phyloP scores from a whole-genome alignment of 2,797 vertebrate genomes.

The Sitta carolinensis region DNA sequence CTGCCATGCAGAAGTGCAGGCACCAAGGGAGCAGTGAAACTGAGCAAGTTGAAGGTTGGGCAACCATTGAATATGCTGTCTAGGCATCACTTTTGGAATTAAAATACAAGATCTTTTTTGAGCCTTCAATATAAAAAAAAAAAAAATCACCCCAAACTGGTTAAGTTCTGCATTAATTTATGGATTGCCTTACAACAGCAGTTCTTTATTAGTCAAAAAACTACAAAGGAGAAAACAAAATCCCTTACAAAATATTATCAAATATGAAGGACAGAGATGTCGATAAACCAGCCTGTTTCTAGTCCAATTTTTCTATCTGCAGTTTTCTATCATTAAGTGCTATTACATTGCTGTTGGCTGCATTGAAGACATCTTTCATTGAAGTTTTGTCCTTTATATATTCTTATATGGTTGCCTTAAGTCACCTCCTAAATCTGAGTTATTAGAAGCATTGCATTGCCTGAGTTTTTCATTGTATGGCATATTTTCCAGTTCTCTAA shows the following conservation, averaged over 20 bases:
- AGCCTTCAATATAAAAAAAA: background rate
- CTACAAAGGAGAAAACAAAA: background rate
- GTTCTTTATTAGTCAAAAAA: background rate
- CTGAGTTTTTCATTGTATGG: background rate
- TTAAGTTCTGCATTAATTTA: background rate
- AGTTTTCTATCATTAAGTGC: background rate
- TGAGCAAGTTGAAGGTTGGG: background rate
- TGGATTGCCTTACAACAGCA: background rate
- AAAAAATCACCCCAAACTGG: background rate
- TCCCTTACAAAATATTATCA: background rate
- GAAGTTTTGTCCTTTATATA: background rate
- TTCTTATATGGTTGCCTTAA: background rate
- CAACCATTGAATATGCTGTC: background rate
- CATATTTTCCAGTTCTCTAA: constrained; percentile 10
- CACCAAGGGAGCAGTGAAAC: background rate
- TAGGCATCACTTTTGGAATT: background rate
- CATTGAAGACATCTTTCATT: background rate
- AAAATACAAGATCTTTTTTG: background rate
- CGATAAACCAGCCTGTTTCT: background rate
- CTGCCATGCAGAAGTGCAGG: background rate
- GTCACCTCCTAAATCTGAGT: constrained; percentile 16
- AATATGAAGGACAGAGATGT: background rate
- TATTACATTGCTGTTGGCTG: background rate
- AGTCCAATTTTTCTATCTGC: background rate
- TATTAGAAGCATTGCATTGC: constrained; percentile 7